phyloP scores from a whole-genome alignment of 2,888 invertebrate species.

The Metallyticus violacea region DNA sequence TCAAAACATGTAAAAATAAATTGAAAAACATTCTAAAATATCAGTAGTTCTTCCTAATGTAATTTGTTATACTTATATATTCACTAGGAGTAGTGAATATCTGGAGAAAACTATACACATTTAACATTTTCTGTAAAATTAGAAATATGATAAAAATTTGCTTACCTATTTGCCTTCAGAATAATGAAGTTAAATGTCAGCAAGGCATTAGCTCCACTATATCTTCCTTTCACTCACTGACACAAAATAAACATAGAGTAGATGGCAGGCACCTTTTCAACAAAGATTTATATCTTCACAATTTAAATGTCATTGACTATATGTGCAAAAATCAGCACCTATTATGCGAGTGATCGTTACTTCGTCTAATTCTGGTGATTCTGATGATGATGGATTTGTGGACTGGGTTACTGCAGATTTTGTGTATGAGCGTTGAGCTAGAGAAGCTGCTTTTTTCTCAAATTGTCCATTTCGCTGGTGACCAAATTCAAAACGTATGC shows the following conservation, averaged over 20 bases:
- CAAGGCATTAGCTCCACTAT: not conserved
- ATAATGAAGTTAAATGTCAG: not conserved
- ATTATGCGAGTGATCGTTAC: not conserved
- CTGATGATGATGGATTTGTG: not conserved
- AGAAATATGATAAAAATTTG: not conserved
- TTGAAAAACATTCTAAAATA: too few species aligned
- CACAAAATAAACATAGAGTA: not conserved
- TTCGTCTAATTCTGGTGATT: not conserved
- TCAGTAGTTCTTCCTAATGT: too few species aligned
- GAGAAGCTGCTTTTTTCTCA: slow-evolving; percentile 12
- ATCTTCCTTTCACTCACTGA: not conserved
- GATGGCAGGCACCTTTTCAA: not conserved
- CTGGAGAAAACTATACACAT: not conserved
- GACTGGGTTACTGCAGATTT: not conserved
- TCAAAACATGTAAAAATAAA: too few species aligned
- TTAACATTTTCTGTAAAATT: not conserved
- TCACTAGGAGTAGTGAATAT: not conserved
- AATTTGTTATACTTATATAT: not conserved
- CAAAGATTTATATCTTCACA: not conserved
- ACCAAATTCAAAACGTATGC: slow-evolving; percentile 69
- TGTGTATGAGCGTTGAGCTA: not conserved
- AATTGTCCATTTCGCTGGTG: slow-evolving; percentile 56
- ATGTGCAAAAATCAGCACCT: not conserved
- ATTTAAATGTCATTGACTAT: not conserved
- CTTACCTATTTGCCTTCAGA: not conserved